These are phyloP conservation scores for Hyperoodon ampullatus DNA, from an alignment of 2,113 vertebrate genomes.

Conservation along the genomic window DNA sequence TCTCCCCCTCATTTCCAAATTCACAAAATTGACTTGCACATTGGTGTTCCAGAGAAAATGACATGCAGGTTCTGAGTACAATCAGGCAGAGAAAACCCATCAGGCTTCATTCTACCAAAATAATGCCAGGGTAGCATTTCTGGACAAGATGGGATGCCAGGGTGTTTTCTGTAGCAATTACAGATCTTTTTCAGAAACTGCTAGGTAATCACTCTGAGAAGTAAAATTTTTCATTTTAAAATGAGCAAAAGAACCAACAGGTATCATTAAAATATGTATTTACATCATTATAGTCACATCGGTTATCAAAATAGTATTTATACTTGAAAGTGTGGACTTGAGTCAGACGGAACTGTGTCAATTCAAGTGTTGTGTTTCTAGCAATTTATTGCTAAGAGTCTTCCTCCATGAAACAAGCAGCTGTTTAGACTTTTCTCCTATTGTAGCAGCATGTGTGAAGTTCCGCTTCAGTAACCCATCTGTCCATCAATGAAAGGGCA, in stretches of 20 bases:
- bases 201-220: neutral
- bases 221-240: neutral
- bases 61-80: neutral
- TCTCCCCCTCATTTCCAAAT: neutral
- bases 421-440: constrained; percentile 11
- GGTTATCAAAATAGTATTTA: neutral
- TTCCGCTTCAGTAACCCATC: neutral
- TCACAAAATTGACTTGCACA: neutral
- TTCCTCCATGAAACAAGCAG: neutral
- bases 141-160: neutral
- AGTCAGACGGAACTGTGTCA: neutral
- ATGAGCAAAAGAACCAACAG: neutral
- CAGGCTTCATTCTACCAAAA: neutral
- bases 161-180: neutral
- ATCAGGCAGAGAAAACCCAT: neutral
- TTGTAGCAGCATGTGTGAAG: neutral
- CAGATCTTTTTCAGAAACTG: neutral
- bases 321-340: neutral
- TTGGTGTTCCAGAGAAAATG: neutral
- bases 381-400: neutral
- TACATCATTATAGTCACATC: neutral
- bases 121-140: neutral
- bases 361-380: neutral
- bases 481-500: neutral
- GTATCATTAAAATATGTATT: neutral